Evolutionary conservation across 2,113 vertebrate genomes (phyloP).

Genomic region (Ascaphus truei): DNA sequence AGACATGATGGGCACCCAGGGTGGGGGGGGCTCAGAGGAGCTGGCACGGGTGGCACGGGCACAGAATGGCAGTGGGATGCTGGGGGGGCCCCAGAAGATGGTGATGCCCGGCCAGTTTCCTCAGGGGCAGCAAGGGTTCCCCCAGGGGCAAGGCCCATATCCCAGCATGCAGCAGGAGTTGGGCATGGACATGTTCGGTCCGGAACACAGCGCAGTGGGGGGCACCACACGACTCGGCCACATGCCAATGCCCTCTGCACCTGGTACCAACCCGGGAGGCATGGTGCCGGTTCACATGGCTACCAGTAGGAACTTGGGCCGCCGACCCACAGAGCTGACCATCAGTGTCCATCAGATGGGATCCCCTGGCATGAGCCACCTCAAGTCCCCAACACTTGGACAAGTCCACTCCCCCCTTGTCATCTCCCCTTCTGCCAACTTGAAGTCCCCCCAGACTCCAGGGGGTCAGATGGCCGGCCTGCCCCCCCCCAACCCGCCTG

Average conservation of each 20-base stretch:
- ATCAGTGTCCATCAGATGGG: slow-evolving; percentile 80
- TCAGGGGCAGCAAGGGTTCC: slow-evolving; percentile 73
- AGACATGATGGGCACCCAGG: slow-evolving; percentile 61
- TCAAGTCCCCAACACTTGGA: slow-evolving; percentile 87
- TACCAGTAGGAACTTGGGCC: slow-evolving; percentile 64
- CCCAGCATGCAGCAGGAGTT: slow-evolving; percentile 70
- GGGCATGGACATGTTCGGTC: slow-evolving; percentile 75
- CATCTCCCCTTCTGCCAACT: slow-evolving; percentile 81
- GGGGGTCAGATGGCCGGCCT: slow-evolving; percentile 68
- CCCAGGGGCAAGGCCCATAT: slow-evolving; percentile 67
- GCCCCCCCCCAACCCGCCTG: slow-evolving; percentile 70
- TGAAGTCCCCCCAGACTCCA: slow-evolving; percentile 88
- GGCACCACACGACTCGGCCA: slow-evolving; percentile 82
- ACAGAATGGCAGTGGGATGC: slow-evolving; percentile 72
- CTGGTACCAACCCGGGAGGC: slow-evolving; percentile 46
- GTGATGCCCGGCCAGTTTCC: slow-evolving; percentile 76
- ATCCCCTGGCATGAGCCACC: slow-evolving; percentile 81
- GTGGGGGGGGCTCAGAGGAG: slow-evolving; percentile 73
- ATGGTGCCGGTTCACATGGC: slow-evolving; percentile 59
- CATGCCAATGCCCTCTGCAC: slow-evolving; percentile 66
- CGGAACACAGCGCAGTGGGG: slow-evolving; percentile 72
- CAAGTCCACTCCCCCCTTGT: slow-evolving; percentile 84
- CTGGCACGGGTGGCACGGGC: slow-evolving; percentile 69
- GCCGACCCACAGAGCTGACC: slow-evolving; percentile 82
- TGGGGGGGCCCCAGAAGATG: slow-evolving; percentile 69